These are phyloP conservation scores for Apomyelois bistriatella DNA, from an alignment of 2,888 invertebrate genomes.

Conservation along the genomic window DNA sequence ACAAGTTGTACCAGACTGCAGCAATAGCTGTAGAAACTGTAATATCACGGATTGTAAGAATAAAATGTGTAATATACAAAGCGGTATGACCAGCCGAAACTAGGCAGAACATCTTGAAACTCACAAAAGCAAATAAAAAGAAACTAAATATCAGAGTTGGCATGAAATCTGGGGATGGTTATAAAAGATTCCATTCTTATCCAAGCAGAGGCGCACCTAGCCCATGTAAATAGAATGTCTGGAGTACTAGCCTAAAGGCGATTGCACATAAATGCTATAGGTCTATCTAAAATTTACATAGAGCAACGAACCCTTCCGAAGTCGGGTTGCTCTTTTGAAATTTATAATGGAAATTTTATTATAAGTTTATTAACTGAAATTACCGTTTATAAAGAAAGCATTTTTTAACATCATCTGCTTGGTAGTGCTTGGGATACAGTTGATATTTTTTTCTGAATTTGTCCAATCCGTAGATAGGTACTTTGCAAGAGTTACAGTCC, in stretches of 20 bases:
- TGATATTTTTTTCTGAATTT: no score
- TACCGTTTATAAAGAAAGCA: no score
- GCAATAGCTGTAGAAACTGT: neutral
- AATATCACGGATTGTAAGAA: neutral
- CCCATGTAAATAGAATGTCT: conserved; percentile 21
- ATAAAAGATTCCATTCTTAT: conserved; percentile 17
- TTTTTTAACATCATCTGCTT: no score
- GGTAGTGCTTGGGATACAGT: no score
- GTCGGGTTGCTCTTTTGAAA: no score
- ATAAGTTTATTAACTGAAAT: no score
- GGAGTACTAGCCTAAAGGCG: conserved; percentile 4
- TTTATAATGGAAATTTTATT: no score
- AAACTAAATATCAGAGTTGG: conserved; percentile 11
- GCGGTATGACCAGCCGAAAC: neutral
- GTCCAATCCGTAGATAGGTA: no score
- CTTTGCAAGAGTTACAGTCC: no score
- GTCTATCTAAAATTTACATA: neutral
- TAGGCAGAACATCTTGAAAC: conserved; percentile 1
- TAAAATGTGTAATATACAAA: conserved; percentile 4
- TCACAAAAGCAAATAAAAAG: conserved; percentile 4
- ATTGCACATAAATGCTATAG: conserved; percentile 2
- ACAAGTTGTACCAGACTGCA: neutral
- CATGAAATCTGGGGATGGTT: conserved; percentile 13
- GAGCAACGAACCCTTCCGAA: no score
- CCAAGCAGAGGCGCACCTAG: conserved; percentile 16